Evolutionary conservation across 2,888 invertebrate species (phyloP), one percentile per base, ranked within the genome.

Genomic region (Xanthostigma xanthostigma): DNA sequence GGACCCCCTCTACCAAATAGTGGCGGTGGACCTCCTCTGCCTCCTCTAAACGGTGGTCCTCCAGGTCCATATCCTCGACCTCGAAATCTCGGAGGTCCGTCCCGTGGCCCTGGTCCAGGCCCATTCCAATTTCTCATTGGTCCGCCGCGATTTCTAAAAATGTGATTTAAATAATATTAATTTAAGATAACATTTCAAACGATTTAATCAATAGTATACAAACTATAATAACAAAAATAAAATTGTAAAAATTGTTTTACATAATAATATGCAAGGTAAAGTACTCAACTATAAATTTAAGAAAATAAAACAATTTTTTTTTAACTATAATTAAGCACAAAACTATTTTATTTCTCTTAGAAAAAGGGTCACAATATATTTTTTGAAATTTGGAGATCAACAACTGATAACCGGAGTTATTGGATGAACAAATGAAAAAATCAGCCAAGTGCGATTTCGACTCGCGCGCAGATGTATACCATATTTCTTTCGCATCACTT

Each of bases 31-130:
- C 73, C 72, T 11, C 65, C 61, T 38, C 65, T 54, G n/a, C 61
- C 60, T 44, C 67, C 62, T 49, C 66, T 54, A 57, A 65, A 64
- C 49, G 62, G 64, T 17, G 65, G 64, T 1, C 71, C 70, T 13
- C 66, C 67, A 11, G 74, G 73, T 17, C 81, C 81, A 62, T 77
- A 81, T 13, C 78, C 78, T 54, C 82, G 70, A 3, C 82, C 82
- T 37, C 82, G 67, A 58, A 81, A 83, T 17, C 81, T 68, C 57
- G 78, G 78, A n/a, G 79, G 76, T 50, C 70, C 70, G 51, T 69
- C 64, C 54, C 66, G 63, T 4, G 66, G 62, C 47, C 68, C 67
- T 50, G 67, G 61, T 42, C 62, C 55, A 52, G 67, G 61, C 41
- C 62, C 55, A 52, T 53, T 54, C 53, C 58, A 59, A 27, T 57